These are phyloP conservation scores for Sciaenops ocellatus DNA, from an alignment of 2,797 vertebrate species.

Conservation along the genomic window DNA sequence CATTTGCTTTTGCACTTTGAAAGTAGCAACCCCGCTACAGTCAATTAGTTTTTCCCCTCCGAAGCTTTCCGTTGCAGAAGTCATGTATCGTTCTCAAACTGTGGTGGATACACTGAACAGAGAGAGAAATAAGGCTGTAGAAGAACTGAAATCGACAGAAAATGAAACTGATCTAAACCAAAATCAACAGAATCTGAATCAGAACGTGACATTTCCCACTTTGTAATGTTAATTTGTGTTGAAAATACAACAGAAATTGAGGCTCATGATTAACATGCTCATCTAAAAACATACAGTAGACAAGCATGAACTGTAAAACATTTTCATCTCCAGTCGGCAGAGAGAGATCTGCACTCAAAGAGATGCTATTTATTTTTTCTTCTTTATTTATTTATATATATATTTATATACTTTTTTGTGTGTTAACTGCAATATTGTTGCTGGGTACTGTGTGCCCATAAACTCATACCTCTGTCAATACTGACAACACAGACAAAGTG, in stretches of 20 bases:
- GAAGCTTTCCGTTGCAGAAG: conserved; percentile 21
- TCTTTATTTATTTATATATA: conserved; percentile 47
- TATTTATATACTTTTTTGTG: conserved; percentile 57
- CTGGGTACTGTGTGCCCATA: conserved; percentile 57
- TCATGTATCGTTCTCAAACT: conserved; percentile 6
- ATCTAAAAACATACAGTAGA: conserved; percentile 77
- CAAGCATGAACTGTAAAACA: conserved; percentile 76
- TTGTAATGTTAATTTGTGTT: conserved; percentile 45
- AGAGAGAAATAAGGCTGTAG: conserved; percentile 41
- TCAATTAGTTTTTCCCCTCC: conserved; percentile 15
- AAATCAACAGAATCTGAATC: conserved; percentile 14
- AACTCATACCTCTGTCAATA: conserved; percentile 61
- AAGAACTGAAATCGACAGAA: conserved; percentile 7
- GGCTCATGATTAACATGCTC: conserved; percentile 79
- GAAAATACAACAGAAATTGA: conserved; percentile 67
- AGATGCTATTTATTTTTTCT: conserved; percentile 50
- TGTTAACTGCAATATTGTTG: conserved; percentile 63
- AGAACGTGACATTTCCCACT: conserved; percentile 33
- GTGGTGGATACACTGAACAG: conserved; percentile 11
- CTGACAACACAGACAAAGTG: conserved; percentile 62
- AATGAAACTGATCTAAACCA: not conserved
- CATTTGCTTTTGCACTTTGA: conserved; percentile 48
- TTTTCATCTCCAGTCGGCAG: conserved; percentile 60
- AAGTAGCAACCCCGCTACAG: conserved; percentile 20
- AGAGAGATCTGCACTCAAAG: conserved; percentile 54